These are phyloP conservation scores for Drosophila sechellia DNA, from an alignment of 1,140 invertebrate species.

Conservation along the genomic window DNA sequence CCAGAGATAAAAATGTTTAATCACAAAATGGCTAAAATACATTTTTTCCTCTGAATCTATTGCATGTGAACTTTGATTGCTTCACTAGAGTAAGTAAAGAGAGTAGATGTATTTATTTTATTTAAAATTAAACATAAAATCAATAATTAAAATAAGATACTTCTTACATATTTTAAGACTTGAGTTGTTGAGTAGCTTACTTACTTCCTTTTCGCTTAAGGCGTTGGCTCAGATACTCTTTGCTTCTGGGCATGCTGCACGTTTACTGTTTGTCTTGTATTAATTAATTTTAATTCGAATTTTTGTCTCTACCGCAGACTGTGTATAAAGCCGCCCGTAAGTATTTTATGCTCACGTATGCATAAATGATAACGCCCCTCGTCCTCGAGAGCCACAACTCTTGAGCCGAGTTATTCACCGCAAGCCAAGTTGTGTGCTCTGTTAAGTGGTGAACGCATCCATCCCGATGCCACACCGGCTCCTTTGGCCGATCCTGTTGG, in stretches of 20 bases:
- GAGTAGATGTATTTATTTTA: no score
- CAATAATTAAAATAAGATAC: no score
- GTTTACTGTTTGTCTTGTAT: conserved; percentile 72
- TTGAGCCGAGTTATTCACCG: conserved; percentile 29
- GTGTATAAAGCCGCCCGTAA: conserved; percentile 12
- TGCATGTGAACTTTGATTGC: no score
- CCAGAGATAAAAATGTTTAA: no score
- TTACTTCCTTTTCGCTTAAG: no score
- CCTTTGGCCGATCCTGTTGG: conserved; percentile 1
- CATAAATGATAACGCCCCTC: conserved; percentile 58
- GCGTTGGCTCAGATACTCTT: no score
- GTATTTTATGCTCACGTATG: conserved; percentile 65
- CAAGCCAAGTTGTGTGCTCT: conserved; percentile 68
- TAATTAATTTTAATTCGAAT: conserved; percentile 75
- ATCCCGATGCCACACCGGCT: conserved; percentile 4
- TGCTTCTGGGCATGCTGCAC: conserved; percentile 9
- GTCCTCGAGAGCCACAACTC: conserved; percentile 10
- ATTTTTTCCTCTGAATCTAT: no score
- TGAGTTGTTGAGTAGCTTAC: no score
- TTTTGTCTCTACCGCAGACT: conserved; percentile 52
- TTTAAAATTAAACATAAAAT: no score
- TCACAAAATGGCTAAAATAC: no score
- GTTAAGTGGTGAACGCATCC: conserved; percentile 58
- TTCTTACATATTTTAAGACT: no score
- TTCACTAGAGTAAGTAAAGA: no score